These are phyloP conservation scores for Ambastaia sidthimunki DNA, from an alignment of 2,797 vertebrate species.

Conservation along the genomic window DNA sequence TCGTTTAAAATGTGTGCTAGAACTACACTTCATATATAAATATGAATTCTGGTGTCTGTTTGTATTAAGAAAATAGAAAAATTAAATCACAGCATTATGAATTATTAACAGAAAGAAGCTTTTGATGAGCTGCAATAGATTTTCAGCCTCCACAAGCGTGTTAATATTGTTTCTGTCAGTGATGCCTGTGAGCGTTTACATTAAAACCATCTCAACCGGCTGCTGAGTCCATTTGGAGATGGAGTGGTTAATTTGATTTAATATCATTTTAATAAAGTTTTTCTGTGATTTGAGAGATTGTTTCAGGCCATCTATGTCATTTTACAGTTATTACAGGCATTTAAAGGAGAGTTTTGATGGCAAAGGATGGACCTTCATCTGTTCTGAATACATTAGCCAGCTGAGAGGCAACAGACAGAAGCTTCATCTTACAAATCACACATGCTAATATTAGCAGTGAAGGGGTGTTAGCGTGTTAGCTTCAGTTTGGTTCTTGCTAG, in stretches of 20 bases:
- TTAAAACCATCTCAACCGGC: conserved; percentile 99
- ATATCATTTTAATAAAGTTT: conserved; percentile 99
- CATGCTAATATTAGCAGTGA: conserved; percentile 3
- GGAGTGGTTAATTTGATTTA: conserved; percentile 99
- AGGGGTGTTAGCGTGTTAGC: neutral
- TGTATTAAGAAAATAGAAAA: conserved; percentile 68
- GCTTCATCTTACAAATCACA: conserved; percentile 20
- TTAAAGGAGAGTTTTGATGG: conserved; percentile 99
- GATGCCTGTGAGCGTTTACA: conserved; percentile 98
- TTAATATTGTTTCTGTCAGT: conserved; percentile 96
- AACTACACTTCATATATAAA: neutral
- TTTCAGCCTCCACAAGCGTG: conserved; percentile 83
- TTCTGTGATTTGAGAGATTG: conserved; percentile 99
- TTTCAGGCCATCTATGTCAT: conserved; percentile 99
- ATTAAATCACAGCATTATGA: conserved; percentile 88
- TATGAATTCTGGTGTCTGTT: neutral
- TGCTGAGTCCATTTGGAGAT: conserved; percentile 99
- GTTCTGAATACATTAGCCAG: conserved; percentile 96
- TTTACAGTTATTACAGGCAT: conserved; percentile 99
- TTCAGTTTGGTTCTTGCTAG: conserved; percentile 3
- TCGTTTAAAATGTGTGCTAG: neutral
- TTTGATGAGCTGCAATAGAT: conserved; percentile 82
- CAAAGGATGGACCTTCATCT: conserved; percentile 91
- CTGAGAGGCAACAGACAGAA: conserved; percentile 76
- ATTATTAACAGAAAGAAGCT: conserved; percentile 81